These are phyloP conservation scores for Tichodroma muraria DNA, from an alignment of 2,113 vertebrate genomes.

Conservation along the genomic window DNA sequence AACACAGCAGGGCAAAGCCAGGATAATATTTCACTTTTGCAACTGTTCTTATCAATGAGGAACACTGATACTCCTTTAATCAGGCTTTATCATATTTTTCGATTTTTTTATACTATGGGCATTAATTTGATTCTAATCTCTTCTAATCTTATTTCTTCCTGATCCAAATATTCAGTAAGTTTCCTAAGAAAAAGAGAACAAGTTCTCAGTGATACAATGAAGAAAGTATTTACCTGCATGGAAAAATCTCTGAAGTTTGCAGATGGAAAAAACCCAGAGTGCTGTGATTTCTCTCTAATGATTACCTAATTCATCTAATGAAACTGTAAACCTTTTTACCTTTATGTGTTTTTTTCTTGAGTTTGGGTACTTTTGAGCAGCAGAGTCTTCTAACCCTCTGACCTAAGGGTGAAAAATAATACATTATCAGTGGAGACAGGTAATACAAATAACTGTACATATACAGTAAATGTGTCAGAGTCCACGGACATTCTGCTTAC, in stretches of 20 bases:
- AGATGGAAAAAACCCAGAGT: background rate
- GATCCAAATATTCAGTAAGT: background rate
- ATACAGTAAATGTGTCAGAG: background rate
- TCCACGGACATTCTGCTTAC: background rate
- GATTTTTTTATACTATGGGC: background rate
- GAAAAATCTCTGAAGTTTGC: background rate
- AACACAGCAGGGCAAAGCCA: background rate
- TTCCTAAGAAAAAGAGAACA: background rate
- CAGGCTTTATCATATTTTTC: background rate
- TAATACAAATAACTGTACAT: background rate
- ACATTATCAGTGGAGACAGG: background rate
- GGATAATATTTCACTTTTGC: background rate
- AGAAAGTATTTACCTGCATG: background rate
- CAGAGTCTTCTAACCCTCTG: background rate
- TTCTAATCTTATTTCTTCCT: background rate
- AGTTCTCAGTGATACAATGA: background rate
- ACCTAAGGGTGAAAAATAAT: background rate
- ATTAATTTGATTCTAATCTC: background rate
- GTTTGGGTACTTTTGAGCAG: background rate
- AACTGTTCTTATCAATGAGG: background rate
- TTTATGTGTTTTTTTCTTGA: background rate
- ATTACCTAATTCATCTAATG: background rate
- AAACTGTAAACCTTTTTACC: background rate
- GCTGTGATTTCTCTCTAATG: background rate
- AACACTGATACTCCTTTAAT: background rate